Evolutionary conservation across 2,888 invertebrate species (phyloP).

Genomic region (Amphiduros pacificus): DNA sequence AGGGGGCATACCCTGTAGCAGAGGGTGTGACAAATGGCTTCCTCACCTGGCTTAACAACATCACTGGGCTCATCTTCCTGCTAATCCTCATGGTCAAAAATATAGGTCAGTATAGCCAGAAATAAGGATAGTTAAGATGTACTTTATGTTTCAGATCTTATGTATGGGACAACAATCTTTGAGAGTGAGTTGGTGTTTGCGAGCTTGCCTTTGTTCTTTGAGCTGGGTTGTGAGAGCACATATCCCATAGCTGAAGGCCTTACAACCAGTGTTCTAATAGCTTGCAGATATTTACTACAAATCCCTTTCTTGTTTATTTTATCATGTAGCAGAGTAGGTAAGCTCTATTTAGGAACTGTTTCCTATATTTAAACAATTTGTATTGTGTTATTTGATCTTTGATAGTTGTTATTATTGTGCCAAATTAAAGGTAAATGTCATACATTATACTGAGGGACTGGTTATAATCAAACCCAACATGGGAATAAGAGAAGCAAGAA

Average conservation of each 20-base stretch:
- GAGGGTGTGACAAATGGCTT: slow-evolving; percentile 41
- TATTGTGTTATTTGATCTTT: no score
- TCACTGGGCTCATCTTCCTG: slow-evolving; percentile 42
- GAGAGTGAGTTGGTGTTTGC: not conserved
- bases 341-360: no score
- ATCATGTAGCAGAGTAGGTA: no score
- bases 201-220: slow-evolving; percentile 1
- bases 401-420: no score
- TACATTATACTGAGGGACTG: no score
- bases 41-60: slow-evolving; percentile 41
- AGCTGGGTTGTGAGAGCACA: slow-evolving; percentile 6
- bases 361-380: no score
- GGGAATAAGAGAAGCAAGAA: no score
- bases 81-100: slow-evolving; percentile 33
- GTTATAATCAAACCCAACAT: not conserved
- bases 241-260: slow-evolving; percentile 3
- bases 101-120: slow-evolving; percentile 3
- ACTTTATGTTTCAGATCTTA: not conserved
- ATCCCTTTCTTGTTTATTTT: no score
- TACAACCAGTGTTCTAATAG: not conserved
- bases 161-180: not conserved
- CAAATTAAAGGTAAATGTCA: no score
- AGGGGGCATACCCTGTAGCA: slow-evolving; percentile 29
- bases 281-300: no score
- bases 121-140: not conserved